Evolutionary conservation across 2,113 vertebrate genomes (phyloP).

Genomic region (Strix uralensis): DNA sequence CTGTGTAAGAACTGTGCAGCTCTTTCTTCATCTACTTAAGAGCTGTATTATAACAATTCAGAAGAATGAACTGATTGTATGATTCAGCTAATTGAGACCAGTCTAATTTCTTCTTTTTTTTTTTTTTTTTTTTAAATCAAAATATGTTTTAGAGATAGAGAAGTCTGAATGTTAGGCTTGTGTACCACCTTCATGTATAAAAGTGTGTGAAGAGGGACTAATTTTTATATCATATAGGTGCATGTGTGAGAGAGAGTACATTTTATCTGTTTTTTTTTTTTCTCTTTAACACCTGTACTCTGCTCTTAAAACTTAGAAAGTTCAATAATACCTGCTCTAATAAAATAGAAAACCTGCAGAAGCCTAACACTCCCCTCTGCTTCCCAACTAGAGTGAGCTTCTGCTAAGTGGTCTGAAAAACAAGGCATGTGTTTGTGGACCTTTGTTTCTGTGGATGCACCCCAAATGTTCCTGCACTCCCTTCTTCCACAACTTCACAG

Average conservation of each 20-base stretch:
- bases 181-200: not conserved
- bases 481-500: not conserved
- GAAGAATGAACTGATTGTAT: not conserved
- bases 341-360: not conserved
- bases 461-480: not conserved
- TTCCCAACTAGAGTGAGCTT: not conserved
- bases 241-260: not conserved
- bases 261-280: not conserved
- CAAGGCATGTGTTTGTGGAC: not conserved
- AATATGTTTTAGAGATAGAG: not conserved
- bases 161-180: not conserved
- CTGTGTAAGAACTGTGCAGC: not conserved
- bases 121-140: not conserved
- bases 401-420: not conserved
- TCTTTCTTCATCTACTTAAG: not conserved
- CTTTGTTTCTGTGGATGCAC: not conserved
- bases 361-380: not conserved
- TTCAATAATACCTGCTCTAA: not conserved
- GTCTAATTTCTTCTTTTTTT: not conserved
- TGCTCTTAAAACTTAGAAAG: not conserved
- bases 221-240: not conserved
- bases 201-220: not conserved
- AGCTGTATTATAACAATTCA: not conserved
- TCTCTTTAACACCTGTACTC: not conserved
- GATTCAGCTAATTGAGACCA: not conserved